Evolutionary conservation across 2,888 invertebrate genomes (phyloP).

Genomic region (Thereva unica): DNA sequence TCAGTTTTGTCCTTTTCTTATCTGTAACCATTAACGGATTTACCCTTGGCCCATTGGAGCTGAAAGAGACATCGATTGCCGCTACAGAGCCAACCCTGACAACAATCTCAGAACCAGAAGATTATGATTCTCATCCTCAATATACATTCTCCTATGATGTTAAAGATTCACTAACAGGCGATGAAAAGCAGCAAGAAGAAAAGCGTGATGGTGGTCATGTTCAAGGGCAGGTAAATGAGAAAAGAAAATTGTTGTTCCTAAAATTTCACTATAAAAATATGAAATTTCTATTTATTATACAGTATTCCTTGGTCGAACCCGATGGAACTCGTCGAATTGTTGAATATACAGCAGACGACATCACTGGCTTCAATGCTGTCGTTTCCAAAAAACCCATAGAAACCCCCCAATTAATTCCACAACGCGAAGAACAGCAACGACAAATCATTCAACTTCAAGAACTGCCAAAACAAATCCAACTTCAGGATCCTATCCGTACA

Average conservation of each 20-base stretch:
- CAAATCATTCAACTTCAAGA: constrained; percentile 56
- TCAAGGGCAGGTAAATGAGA: constrained; percentile 44
- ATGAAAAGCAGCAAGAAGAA: constrained; percentile 47
- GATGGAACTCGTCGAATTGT: constrained; percentile 44
- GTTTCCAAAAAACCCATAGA: constrained; percentile 43
- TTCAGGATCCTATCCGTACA: constrained; percentile 55
- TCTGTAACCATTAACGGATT: constrained; percentile 23
- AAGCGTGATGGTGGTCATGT: constrained; percentile 48
- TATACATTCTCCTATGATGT: constrained; percentile 47
- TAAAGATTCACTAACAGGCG: constrained; percentile 47
- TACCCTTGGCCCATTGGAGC: constrained; percentile 17
- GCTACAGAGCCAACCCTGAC: constrained; percentile 16
- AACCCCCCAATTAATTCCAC: constrained; percentile 44
- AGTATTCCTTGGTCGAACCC: constrained; percentile 45
- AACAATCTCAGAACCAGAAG: constrained; percentile 43
- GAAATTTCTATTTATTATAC: neutral
- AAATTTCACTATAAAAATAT: no score
- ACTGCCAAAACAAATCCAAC: constrained; percentile 53
- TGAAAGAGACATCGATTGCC: constrained; percentile 17
- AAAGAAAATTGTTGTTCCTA: no score
- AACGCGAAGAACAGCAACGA: constrained; percentile 15
- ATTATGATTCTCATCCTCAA: constrained; percentile 45
- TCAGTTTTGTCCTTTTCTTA: constrained; percentile 14
- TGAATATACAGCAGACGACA: constrained; percentile 44
- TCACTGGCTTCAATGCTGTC: constrained; percentile 44